Evolutionary conservation across 2,113 vertebrate genomes (phyloP), one percentile per base, ranked within the genome.

Genomic region (Hippocampus barbouri): DNA sequence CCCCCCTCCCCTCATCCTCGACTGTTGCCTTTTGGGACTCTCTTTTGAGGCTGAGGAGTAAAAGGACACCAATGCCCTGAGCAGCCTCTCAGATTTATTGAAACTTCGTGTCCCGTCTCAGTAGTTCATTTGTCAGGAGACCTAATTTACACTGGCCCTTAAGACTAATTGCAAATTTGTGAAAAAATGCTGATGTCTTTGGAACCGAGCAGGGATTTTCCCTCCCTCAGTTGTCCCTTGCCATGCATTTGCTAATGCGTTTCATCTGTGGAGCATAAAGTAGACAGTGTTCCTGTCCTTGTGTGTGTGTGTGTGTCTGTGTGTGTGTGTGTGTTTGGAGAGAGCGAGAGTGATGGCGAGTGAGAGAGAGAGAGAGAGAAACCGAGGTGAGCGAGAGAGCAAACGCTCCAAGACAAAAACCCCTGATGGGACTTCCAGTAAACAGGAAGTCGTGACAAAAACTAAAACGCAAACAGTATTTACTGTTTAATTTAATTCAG

Each of bases 91-190:
- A 91, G 91, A 93, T 92, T 92, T 92, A 92, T 92, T 92, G 91
- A 91, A 91, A 92, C 90, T 89, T 85, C 81, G 75, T 87, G 94
- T 94, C 95, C 95, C 92, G 93, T 96, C 95, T 94, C 93, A 88
- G 93, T 95, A 93, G 93, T 95, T 96, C 94, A 94, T 98, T 95
- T 95, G 95, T 98, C 96, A 97, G 93, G 96, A 96, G 96, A 94
- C 95, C 94, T 97, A 93, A 98, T 98, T 98, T 98, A 97, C 94
- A 88, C 93, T 87, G 93, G 95, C 95, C 95, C 96, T 95, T 96
- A 96, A 98, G 96, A 98, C 96, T 98, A 98, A 98, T 97, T 98
- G 95, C 95, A 96, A 94, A 97, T 97, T 98, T 97, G 92, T 91
- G 56, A 93, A 94, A 97, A 98, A 97, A 94, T 96, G 96, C 97